These are phyloP conservation scores for Pomatostomus ruficeps DNA, from an alignment of 2,113 vertebrate genomes.

Conservation along the genomic window DNA sequence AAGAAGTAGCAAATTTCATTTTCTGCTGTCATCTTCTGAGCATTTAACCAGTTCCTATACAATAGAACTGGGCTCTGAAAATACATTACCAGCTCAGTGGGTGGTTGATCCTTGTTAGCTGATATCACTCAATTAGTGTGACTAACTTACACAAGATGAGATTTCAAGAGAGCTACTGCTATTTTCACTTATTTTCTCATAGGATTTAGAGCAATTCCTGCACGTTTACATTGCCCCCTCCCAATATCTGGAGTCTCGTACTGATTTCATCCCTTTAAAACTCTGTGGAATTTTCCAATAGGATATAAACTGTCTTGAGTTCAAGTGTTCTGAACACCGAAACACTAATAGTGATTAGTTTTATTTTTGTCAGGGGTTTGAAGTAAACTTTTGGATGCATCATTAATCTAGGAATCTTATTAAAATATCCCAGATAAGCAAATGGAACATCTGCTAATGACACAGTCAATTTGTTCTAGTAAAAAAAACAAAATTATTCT, in stretches of 20 bases:
- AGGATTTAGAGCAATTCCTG: not conserved
- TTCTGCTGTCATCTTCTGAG: not conserved
- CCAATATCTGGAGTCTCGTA: not conserved
- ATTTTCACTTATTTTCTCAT: not conserved
- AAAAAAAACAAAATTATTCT: not conserved
- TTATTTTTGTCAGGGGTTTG: not conserved
- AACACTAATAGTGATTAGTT: not conserved
- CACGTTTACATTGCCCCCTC: not conserved
- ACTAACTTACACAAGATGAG: not conserved
- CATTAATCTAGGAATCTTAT: not conserved
- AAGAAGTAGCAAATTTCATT: not conserved
- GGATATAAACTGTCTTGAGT: not conserved
- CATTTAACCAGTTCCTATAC: not conserved
- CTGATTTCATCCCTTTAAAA: not conserved
- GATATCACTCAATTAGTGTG: not conserved
- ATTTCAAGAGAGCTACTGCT: not conserved
- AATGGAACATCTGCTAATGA: not conserved
- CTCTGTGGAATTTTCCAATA: not conserved
- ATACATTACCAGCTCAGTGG: not conserved
- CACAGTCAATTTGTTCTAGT: not conserved
- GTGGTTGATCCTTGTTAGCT: not conserved
- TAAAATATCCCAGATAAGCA: not conserved
- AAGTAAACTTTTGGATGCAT: not conserved
- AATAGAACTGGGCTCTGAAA: not conserved
- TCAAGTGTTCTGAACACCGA: not conserved